These are phyloP conservation scores for Megamerina dolium DNA, from an alignment of 2,888 invertebrate genomes.

Conservation along the genomic window DNA sequence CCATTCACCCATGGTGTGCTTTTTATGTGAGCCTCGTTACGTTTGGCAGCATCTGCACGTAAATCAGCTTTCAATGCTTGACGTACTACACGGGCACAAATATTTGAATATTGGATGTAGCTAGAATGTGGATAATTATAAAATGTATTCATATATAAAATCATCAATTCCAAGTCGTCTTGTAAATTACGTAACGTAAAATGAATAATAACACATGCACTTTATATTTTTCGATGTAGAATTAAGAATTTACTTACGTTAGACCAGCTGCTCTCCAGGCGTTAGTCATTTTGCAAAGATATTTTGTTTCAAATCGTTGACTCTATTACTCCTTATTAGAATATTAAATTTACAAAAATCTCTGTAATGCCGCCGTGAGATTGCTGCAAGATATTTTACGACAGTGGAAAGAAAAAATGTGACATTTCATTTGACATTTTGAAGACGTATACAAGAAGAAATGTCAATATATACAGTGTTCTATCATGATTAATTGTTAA, in stretches of 20 bases:
- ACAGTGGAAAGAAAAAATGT: too few species aligned
- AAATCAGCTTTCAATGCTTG: constrained; percentile 72
- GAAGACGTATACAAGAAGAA: too few species aligned
- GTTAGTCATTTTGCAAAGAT: constrained; percentile 58
- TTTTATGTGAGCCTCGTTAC: constrained; percentile 69
- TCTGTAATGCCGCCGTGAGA: too few species aligned
- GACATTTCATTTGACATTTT: too few species aligned
- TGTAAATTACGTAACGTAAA: constrained; percentile 22
- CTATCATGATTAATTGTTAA: too few species aligned
- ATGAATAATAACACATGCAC: not conserved
- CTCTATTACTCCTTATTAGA: too few species aligned
- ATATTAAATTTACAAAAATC: too few species aligned
- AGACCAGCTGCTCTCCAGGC: constrained; percentile 77
- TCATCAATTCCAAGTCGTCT: not conserved
- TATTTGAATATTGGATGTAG: constrained; percentile 93
- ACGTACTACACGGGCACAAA: constrained; percentile 80
- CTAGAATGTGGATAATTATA: constrained; percentile 51
- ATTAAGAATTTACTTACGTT: constrained; percentile 60
- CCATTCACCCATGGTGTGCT: constrained; percentile 88
- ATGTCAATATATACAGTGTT: too few species aligned
- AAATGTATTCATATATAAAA: not conserved
- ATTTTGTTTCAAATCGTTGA: too few species aligned
- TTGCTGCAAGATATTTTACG: too few species aligned
- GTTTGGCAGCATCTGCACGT: constrained; percentile 66
- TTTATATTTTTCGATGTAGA: not conserved